A percentile compares a stretch with the other conserved stretches of the same genome.
These are phyloP conservation scores for Nomada fabriciana DNA, from an alignment of 2,888 invertebrate genomes.

Conservation along the genomic window DNA sequence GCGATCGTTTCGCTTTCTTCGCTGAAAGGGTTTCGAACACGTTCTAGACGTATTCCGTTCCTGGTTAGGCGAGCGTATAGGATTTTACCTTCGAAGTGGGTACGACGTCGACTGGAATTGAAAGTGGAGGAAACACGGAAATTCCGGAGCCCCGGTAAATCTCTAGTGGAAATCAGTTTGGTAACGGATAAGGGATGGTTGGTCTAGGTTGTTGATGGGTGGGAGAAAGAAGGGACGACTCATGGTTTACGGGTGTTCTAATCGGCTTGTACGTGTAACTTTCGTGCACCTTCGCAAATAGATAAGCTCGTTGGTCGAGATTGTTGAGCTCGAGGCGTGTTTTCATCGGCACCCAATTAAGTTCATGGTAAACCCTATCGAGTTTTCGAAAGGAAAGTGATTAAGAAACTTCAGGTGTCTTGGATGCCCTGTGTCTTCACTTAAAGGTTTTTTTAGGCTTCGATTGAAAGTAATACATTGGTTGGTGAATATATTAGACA, in stretches of 20 bases:
- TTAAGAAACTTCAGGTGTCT: constrained; percentile 4
- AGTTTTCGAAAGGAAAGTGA: background rate
- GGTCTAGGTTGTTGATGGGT: background rate
- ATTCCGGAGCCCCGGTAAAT: constrained; percentile 64
- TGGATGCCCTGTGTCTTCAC: background rate
- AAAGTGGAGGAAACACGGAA: constrained; percentile 65
- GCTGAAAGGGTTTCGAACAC: constrained; percentile 34
- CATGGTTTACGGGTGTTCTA: constrained; percentile 66
- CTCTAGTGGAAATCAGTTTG: constrained; percentile 60
- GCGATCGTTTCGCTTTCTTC: constrained; percentile 1
- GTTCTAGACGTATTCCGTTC: constrained; percentile 49
- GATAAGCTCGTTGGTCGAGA: constrained; percentile 66
- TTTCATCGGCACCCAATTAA: constrained; percentile 59
- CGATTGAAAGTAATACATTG: background rate
- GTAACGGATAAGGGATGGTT: constrained; percentile 12
- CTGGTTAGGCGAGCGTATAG: background rate
- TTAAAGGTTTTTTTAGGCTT: background rate
- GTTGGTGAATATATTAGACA: too few species aligned
- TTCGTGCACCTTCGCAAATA: constrained; percentile 63
- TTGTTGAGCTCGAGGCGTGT: constrained; percentile 57
- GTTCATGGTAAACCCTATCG: constrained; percentile 46
- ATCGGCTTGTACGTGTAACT: constrained; percentile 74
- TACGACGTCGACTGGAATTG: constrained; percentile 52
- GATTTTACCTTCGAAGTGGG: constrained; percentile 26
- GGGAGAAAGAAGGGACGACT: background rate